A percentile compares a stretch with the other conserved stretches of the same genome.
Conservation (phyloP, 1,140 invertebrate genomes). For the Scaptomyza graminum region DNA sequence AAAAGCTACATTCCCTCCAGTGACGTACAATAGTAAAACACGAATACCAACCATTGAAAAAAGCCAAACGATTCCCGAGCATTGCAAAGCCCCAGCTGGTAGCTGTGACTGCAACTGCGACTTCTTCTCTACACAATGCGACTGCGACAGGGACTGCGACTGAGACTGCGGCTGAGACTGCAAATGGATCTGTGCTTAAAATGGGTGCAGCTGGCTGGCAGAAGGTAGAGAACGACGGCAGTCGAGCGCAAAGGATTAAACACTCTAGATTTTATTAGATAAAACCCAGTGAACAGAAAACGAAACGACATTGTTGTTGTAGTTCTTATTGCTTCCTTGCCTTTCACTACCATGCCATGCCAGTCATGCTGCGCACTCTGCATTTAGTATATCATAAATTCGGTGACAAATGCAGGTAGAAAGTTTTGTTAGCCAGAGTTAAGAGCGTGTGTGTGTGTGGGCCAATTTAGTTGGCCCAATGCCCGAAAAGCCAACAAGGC, state of each 20-base stretch:
- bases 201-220: conserved; percentile 12
- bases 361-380: neutral
- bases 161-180: conserved; percentile 1
- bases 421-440: conserved; percentile 63
- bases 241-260: conserved; percentile 76
- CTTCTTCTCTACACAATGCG: neutral
- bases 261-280: conserved; percentile 80
- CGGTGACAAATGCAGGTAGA: conserved; percentile 79
- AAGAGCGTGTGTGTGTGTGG: conserved; percentile 17
- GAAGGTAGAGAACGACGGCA: conserved; percentile 46
- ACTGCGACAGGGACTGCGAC: conserved; percentile 17
- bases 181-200: conserved; percentile 8
- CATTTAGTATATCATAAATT: conserved; percentile 63
- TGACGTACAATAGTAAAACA: neutral
- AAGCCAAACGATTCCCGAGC: conserved; percentile 24
- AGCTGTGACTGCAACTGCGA: conserved; percentile 20
- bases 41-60: neutral
- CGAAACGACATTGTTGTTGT: conserved; percentile 38
- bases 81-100: conserved; percentile 26
- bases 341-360: neutral
- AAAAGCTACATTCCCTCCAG: neutral
- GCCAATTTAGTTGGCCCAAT: neutral
- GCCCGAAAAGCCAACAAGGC: conserved; percentile 31
- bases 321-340: neutral
- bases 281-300: conserved; percentile 72